phyloP scores from a whole-genome alignment of 2,797 vertebrate genomes.

The Gymnoscopelus microlampas region DNA sequence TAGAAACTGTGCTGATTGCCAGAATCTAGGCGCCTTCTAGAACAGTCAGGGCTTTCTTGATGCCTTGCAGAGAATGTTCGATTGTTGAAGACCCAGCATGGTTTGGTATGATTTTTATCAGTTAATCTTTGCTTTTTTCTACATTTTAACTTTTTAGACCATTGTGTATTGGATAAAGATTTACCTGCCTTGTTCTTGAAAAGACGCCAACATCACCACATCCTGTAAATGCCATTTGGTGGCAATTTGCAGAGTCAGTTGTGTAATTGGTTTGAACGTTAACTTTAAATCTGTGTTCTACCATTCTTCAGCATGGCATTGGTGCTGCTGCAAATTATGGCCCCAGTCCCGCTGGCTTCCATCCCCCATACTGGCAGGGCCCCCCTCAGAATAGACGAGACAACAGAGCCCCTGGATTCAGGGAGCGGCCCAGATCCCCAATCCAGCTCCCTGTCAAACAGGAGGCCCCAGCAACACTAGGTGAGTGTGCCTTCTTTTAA shows the following conservation, averaged over 20 bases:
- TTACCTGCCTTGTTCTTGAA: constrained; percentile 20
- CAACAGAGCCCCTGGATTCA: constrained; percentile 88
- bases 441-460: constrained; percentile 93
- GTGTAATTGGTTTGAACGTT: constrained; percentile 6
- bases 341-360: constrained; percentile 91
- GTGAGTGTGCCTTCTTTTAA: constrained; percentile 61
- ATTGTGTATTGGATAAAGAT: constrained; percentile 19
- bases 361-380: constrained; percentile 95
- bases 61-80: constrained; percentile 63
- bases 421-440: constrained; percentile 94
- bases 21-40: constrained; percentile 57
- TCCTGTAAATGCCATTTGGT: constrained; percentile 13
- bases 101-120: constrained; percentile 55
- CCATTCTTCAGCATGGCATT: constrained; percentile 86
- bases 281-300: constrained; percentile 61
- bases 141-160: neutral
- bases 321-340: constrained; percentile 91
- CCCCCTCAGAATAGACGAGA: constrained; percentile 95
- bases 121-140: constrained; percentile 10
- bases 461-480: constrained; percentile 87
- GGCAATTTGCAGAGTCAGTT: constrained; percentile 18
- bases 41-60: constrained; percentile 67
- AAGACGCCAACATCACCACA: constrained; percentile 6
- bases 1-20: constrained; percentile 64
- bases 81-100: constrained; percentile 70